Evolutionary conservation across 2,797 vertebrate species (phyloP), one percentile per base, ranked within the genome.

Genomic region (Helostoma temminkii): DNA sequence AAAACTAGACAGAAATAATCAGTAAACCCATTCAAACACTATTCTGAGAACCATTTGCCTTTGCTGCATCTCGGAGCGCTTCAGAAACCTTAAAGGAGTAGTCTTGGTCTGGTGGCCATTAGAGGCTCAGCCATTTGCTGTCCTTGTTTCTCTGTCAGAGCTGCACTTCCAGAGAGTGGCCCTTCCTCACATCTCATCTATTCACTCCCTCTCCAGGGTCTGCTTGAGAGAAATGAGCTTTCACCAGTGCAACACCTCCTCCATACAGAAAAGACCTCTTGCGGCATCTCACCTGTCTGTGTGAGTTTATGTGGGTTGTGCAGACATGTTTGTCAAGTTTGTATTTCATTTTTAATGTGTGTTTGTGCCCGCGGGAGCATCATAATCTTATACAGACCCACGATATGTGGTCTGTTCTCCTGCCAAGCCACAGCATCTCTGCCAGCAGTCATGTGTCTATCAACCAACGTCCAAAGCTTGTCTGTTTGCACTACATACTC

Each of bases 141-240:
- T 58, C 74, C 68, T 78, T 74, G 71, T 74, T 75, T 71, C 71
- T 72, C 52, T 72, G 73, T 72, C 68, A 30, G 58, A 60, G 61
- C 49, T 67, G 74, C 71, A 75, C 74, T 65, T 62, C 10, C 30
- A 78, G 54, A 78, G 71, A 85, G 67, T 34, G 45, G 45, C 52
- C 62, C 72, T 41, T 85, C 80, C 71, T 78, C 81, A 24, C 66
- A 50, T 71, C 75, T 75, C 72, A 75, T 72, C 52, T 10, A 12
- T 60, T 71, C 71, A 46, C 67, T 66, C 63, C 48, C 53, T 49
- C 43, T 71, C 77, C 12, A n/a, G 65, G 62, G 69, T 68, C 70
- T 9, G 62, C 56, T 71, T 8, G 9, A 60, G 67, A 69, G 72
- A 41, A 80, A 78, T 59, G 65, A 82, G 72, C 68, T 70, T 69